Evolutionary conservation across 2,888 invertebrate species (phyloP).

Genomic region (Dasysyrphus albostriatus): DNA sequence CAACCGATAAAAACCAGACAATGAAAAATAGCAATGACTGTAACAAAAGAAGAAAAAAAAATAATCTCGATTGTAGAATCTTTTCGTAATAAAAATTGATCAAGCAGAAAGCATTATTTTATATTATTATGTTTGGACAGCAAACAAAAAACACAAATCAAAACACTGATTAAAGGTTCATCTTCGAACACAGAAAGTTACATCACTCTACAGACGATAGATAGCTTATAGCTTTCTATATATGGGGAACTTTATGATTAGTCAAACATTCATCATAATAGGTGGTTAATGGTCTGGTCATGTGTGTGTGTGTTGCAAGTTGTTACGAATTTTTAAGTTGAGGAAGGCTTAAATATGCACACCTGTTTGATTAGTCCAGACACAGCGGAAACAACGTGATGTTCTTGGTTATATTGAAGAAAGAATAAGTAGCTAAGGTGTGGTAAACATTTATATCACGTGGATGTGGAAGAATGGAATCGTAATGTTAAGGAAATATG

Average conservation of each 20-base stretch:
- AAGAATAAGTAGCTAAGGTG: background rate
- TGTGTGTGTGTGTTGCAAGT: background rate
- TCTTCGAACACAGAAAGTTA: background rate
- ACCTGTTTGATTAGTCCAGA: background rate
- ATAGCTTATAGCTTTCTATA: background rate
- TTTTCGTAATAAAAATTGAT: constrained; percentile 60
- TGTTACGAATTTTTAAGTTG: background rate
- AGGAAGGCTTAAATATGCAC: background rate
- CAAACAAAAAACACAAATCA: constrained; percentile 15
- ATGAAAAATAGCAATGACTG: background rate
- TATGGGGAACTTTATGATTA: constrained; percentile 1
- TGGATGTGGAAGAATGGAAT: no score
- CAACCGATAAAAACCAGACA: constrained; percentile 17
- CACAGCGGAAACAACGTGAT: background rate
- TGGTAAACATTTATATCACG: background rate
- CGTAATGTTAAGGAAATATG: no score
- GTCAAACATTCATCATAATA: constrained; percentile 1
- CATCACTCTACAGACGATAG: constrained; percentile 2
- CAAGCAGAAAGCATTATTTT: constrained; percentile 26
- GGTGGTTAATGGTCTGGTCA: background rate
- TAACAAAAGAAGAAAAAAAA: constrained; percentile 9
- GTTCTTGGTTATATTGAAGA: background rate
- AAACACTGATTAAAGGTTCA: constrained; percentile 2
- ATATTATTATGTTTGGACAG: background rate
- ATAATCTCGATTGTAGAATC: constrained; percentile 50